These are phyloP conservation scores for Drosophila nikananu DNA, from an alignment of 1,140 invertebrate genomes.

Conservation along the genomic window DNA sequence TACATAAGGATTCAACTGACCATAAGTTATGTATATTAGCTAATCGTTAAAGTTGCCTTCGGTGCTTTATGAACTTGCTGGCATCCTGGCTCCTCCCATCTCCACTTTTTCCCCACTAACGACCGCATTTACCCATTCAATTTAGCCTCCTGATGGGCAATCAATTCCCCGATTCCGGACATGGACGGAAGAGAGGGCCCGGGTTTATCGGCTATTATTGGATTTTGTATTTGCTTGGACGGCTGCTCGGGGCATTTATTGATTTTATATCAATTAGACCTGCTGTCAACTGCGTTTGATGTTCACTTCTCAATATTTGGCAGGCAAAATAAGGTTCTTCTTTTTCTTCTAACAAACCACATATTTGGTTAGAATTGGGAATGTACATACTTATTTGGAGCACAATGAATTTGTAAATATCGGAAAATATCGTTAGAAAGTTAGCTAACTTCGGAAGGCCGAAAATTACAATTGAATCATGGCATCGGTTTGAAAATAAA, in stretches of 20 bases:
- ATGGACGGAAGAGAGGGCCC: background rate
- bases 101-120: background rate
- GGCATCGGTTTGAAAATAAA: background rate
- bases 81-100: background rate
- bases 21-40: conserved; percentile 79
- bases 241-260: conserved; percentile 21
- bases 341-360: background rate
- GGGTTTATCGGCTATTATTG: conserved; percentile 15
- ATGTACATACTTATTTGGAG: too few relatives aligned
- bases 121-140: conserved; percentile 52
- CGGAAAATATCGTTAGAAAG: background rate
- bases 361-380: background rate
- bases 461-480: background rate
- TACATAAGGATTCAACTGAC: conserved; percentile 81
- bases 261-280: conserved; percentile 49
- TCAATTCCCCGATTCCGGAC: conserved; percentile 20
- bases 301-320: conserved; percentile 8
- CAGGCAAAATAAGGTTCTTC: background rate
- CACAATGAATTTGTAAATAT: background rate
- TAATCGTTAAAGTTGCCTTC: conserved; percentile 54
- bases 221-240: conserved; percentile 18
- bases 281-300: conserved; percentile 26
- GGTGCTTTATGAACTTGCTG: conserved; percentile 49
- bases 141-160: conserved; percentile 42
- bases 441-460: background rate